Percentiles rank a stretch among this genome's conserved stretches.
phyloP scores from a whole-genome alignment of 2,888 invertebrate species.

The Gnatocerus cornutus region DNA sequence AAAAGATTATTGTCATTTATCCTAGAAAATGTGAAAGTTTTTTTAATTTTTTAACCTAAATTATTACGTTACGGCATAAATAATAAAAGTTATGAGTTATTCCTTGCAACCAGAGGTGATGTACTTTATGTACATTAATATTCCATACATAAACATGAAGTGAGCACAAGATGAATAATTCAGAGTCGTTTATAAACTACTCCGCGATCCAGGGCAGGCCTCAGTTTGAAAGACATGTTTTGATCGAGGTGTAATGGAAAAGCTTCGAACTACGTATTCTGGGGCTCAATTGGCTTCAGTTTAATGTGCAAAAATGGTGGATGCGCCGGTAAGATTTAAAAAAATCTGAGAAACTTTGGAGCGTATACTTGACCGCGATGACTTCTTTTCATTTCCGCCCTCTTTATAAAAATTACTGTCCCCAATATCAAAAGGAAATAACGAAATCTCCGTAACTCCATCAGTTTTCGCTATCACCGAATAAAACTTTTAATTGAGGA shows the following conservation, averaged over 20 bases:
- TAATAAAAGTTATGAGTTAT: conserved; percentile 13
- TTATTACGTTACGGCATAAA: neutral
- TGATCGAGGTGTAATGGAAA: conserved; percentile 14
- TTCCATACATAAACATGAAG: conserved; percentile 47
- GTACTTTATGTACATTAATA: conserved; percentile 39
- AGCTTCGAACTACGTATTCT: no score
- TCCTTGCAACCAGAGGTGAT: conserved; percentile 36
- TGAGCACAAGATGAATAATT: conserved; percentile 41
- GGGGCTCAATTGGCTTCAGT: no score
- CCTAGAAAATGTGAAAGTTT: neutral
- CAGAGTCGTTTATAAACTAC: conserved; percentile 43
- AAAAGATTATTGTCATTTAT: neutral
- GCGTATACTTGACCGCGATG: no score
- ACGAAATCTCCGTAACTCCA: conserved; percentile 17
- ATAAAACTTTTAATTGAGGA: conserved; percentile 31
- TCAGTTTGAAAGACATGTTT: conserved; percentile 31
- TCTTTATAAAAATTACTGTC: no score
- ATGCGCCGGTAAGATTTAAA: neutral
- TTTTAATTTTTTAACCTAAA: neutral
- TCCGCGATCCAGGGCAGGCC: conserved; percentile 28
- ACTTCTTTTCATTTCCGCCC: no score
- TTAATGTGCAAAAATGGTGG: no score
- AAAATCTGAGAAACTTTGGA: conserved; percentile 2
- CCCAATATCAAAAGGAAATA: conserved; percentile 3
- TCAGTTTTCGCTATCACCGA: conserved; percentile 18